A percentile compares a stretch with the other conserved stretches of the same genome.
These are phyloP conservation scores for Drosophila tropicalis DNA, from an alignment of 1,140 invertebrate genomes.

Conservation along the genomic window DNA sequence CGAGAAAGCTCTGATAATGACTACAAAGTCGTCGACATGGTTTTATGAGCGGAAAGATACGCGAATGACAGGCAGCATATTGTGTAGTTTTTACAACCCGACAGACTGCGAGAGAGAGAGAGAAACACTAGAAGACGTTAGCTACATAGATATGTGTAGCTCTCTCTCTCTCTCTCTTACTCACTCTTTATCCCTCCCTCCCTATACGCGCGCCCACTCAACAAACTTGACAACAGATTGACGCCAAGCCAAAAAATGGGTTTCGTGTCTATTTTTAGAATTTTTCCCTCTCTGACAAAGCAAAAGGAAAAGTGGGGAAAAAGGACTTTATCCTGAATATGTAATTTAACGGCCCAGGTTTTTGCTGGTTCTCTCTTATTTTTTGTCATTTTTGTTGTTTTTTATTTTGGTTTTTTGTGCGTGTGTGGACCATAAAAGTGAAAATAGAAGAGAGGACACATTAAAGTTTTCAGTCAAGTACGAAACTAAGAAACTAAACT, in stretches of 20 bases:
- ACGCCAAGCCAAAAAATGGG: slow-evolving; percentile 25
- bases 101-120: background rate
- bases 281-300: slow-evolving; percentile 20
- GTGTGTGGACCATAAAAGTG: slow-evolving; percentile 43
- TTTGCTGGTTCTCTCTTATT: slow-evolving; percentile 31
- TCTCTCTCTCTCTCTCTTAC: background rate
- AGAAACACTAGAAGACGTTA: background rate
- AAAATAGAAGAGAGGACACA: background rate
- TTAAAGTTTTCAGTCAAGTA: slow-evolving; percentile 11
- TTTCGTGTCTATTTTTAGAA: slow-evolving; percentile 52
- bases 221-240: slow-evolving; percentile 20
- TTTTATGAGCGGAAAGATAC: slow-evolving; percentile 52
- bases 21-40: slow-evolving; percentile 53
- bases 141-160: background rate
- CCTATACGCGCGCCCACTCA: background rate
- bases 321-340: slow-evolving; percentile 13
- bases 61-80: slow-evolving; percentile 40
- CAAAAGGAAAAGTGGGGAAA: background rate
- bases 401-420: slow-evolving; percentile 35
- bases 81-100: slow-evolving; percentile 30
- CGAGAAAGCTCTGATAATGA: slow-evolving; percentile 59
- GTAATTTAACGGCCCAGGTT: slow-evolving; percentile 21
- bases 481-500: background rate
- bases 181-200: background rate
- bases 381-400: slow-evolving; percentile 20